Conservation (phyloP, 2,888 invertebrate species). For the Andrena marginata region DNA sequence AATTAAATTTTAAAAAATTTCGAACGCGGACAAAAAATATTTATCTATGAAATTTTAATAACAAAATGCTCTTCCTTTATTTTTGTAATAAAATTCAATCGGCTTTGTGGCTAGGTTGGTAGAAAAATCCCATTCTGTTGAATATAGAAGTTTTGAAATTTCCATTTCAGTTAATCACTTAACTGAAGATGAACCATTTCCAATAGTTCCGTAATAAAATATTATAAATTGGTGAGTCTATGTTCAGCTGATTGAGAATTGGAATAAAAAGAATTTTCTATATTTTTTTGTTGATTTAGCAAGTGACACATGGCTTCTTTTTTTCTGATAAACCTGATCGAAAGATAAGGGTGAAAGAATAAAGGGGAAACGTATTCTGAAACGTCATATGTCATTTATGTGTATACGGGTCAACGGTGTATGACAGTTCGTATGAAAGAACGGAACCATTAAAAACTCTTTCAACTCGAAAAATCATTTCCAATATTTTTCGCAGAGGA, state of each 20-base stretch:
- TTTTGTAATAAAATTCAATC: conserved; percentile 11
- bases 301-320: not conserved
- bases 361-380: conserved; percentile 28
- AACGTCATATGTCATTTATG: conserved; percentile 53
- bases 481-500: conserved; percentile 28
- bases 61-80: not conserved
- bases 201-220: not conserved
- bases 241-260: no score
- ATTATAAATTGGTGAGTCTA: not conserved
- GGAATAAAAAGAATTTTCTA: no score
- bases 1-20: not conserved
- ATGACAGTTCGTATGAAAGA: conserved; percentile 45
- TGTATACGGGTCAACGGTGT: conserved; percentile 40
- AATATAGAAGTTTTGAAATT: not conserved
- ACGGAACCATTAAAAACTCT: conserved; percentile 54
- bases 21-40: not conserved
- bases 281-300: not conserved
- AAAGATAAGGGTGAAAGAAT: conserved; percentile 20
- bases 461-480: conserved; percentile 49
- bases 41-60: not conserved
- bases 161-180: not conserved
- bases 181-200: no score
- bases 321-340: not conserved
- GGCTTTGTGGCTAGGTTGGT: not conserved
- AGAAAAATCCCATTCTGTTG: not conserved